Evolutionary conservation across 1,140 invertebrate species (phyloP).

Genomic region (Antheraea mylitta): DNA sequence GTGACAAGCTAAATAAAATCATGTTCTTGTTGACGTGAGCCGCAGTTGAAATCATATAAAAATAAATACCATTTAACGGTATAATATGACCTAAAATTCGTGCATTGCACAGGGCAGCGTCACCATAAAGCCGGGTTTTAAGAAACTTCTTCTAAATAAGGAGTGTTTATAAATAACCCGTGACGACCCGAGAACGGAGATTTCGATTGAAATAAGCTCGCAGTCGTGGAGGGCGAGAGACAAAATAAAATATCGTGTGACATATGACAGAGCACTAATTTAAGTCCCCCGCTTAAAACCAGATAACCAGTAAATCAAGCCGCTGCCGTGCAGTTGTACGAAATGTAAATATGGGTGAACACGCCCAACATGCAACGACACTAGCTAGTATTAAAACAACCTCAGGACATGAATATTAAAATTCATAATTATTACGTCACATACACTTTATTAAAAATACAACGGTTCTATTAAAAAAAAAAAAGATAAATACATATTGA

Average conservation of each 20-base stretch:
- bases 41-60: background rate
- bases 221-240: slow-evolving; percentile 41
- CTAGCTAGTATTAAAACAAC: slow-evolving; percentile 48
- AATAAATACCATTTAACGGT: slow-evolving; percentile 9
- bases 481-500: too few species aligned
- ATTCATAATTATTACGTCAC: slow-evolving; percentile 34
- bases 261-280: slow-evolving; percentile 67
- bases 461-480: too few species aligned
- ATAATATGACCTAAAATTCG: slow-evolving; percentile 11
- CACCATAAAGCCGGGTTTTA: slow-evolving; percentile 26
- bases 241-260: slow-evolving; percentile 68
- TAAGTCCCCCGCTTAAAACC: slow-evolving; percentile 52
- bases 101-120: slow-evolving; percentile 3
- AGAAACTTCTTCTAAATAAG: slow-evolving; percentile 55
- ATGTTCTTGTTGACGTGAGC: background rate
- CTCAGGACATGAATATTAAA: slow-evolving; percentile 53
- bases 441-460: background rate
- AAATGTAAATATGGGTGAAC: slow-evolving; percentile 58
- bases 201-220: slow-evolving; percentile 51
- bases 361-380: slow-evolving; percentile 53
- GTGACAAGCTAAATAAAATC: slow-evolving; percentile 34
- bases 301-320: slow-evolving; percentile 62
- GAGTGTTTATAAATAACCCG: slow-evolving; percentile 64
- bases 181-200: slow-evolving; percentile 57
- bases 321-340: slow-evolving; percentile 44